Evolutionary conservation across 2,113 vertebrate species (phyloP).

Genomic region (Phalacrocorax aristotelis): DNA sequence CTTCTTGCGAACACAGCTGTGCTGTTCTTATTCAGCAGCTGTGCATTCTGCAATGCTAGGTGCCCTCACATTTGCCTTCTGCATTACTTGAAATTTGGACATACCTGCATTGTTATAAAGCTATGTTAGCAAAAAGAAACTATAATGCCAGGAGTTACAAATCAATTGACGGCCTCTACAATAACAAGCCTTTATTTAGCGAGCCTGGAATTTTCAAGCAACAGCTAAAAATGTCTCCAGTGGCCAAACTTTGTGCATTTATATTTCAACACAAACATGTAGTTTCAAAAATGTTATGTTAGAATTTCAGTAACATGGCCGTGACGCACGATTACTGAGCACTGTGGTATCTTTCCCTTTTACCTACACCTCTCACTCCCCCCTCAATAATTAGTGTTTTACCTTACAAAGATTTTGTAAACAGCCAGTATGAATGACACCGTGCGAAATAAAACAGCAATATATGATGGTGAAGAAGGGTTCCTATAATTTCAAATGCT

Average conservation of each 20-base stretch:
- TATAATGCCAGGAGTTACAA: neutral
- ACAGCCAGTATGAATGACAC: neutral
- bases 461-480: neutral
- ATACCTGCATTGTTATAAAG: neutral
- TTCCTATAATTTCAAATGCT: neutral
- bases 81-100: neutral
- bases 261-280: neutral
- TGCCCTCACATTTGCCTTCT: neutral
- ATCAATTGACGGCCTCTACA: slow-evolving; percentile 13
- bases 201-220: slow-evolving; percentile 19
- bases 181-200: slow-evolving; percentile 56
- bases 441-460: neutral
- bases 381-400: neutral
- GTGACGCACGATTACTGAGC: neutral
- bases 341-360: neutral
- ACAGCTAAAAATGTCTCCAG: neutral
- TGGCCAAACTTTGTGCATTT: neutral
- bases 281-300: neutral
- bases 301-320: neutral
- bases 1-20: neutral
- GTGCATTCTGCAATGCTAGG: neutral
- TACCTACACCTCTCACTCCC: neutral
- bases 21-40: slow-evolving; percentile 11
- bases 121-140: slow-evolving; percentile 27
- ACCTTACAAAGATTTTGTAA: neutral